phyloP scores from a whole-genome alignment of 2,113 vertebrate genomes.

The Rafetus swinhoei region DNA sequence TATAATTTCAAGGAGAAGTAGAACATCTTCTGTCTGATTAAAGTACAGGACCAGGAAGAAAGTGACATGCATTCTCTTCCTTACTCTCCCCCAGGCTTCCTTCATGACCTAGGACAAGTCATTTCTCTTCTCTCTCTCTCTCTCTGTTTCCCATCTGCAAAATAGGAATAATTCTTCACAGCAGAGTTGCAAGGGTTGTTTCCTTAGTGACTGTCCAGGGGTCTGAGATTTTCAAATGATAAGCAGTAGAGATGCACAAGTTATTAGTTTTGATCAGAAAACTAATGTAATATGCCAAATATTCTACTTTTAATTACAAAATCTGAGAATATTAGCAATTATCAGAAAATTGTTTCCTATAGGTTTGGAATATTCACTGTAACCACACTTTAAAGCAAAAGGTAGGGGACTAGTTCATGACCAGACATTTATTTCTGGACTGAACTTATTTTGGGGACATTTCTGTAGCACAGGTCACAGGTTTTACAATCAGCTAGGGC shows the following conservation, averaged over 20 bases:
- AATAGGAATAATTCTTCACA: not conserved
- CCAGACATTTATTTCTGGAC: not conserved
- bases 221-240: not conserved
- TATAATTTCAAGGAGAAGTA: constrained; percentile 61
- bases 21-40: not conserved
- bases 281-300: constrained; percentile 53
- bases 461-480: not conserved
- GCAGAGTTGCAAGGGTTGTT: fast-evolving
- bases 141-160: not conserved
- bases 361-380: constrained; percentile 22
- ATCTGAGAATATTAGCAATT: constrained; percentile 32
- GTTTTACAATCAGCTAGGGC: constrained; percentile 11
- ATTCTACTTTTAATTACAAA: not conserved
- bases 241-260: not conserved
- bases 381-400: not conserved
- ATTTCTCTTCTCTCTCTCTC: constrained; percentile 7
- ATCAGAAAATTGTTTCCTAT: constrained; percentile 30
- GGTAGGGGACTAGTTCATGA: not conserved
- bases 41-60: constrained; percentile 45
- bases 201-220: fast-evolving
- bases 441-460: constrained; percentile 15
- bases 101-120: constrained; percentile 43
- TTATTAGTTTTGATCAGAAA: not conserved
- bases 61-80: constrained; percentile 36
- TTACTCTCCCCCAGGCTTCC: constrained; percentile 37